Evolutionary conservation across 2,797 vertebrate species (phyloP), one percentile per base, ranked within the genome.

Genomic region (Rhinogobio ventralis): DNA sequence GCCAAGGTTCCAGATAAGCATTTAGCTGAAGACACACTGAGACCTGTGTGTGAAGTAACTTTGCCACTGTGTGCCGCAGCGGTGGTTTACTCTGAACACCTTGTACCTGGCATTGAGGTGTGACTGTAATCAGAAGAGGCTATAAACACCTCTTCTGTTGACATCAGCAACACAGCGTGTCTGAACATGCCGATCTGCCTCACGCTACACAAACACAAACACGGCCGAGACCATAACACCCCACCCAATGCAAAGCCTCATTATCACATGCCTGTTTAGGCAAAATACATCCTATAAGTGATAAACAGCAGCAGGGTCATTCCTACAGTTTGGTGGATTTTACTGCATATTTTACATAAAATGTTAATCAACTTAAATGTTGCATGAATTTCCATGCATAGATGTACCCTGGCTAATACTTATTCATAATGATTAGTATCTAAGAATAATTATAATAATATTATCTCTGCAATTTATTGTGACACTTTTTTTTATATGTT

Each of bases 111-210:
- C 23, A 74, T 14, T 69, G 62, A 87, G 76, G 80, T 83, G 79
- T 85, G 51, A 64, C 60, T 85, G 85, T 69, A 85, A 78, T 78
- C 82, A 84, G 76, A 79, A 72, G 45, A 86, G 82, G 78, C 49
- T 69, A 79, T 82, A 88, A 88, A 88, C 86, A 86, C 77, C 78
- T 72, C 45, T 62, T 60, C 62, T 71, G 89, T 85, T 84, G 74
- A 87, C 74, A 87, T 88, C 84, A 88, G 87, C 84, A 87, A 64
- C 67, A 30, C 84, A 82, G 72, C 81, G 17, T 82, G 89, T 86
- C 78, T 87, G 69, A 88, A 82, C 83, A 85, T 45, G 86, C 84
- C 72, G 42, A 76, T 57, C 42, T 62, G n/a, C 79, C 75, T 74
- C 57, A 81, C 74, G 30, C 64, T 79, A 89, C 82, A 81, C 79